Evolutionary conservation across 2,888 invertebrate species (phyloP), one percentile per base, ranked within the genome.

Genomic region (Uloborus plumipes): DNA sequence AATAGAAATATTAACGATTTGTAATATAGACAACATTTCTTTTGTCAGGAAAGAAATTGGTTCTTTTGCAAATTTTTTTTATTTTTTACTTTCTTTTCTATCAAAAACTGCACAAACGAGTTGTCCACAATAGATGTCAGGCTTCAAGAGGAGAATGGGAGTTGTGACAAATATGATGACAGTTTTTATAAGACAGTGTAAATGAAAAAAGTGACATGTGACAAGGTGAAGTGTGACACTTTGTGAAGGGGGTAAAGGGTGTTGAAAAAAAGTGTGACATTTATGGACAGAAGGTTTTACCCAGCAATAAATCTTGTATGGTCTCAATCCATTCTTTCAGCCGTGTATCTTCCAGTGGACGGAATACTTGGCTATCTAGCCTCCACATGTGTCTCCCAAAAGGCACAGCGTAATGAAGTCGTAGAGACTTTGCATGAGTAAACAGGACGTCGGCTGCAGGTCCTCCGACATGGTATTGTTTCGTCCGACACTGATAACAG

Each of bases 341-440:
- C 50, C 26, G 65, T n/a, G 64, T 70, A 14, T 53, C 50, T 64
- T 81, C 72, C 16, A 74, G 13, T 16, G 85, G 84, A 7, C 61
- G 66, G n/a, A 85, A 78, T 4, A 78, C 50, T 39, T 71, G 55
- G 31, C 65, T 53, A 26, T 61, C 50, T 20, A 85, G 62, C 61
- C 65, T 85, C 84, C 83, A 85, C 50, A n/a, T 62, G 71, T 84
- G 82, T 59, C 71, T 76, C 9, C 85, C 84, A 71, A 47, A 64
- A 64, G 82, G 75, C 26, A 80, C 71, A 49, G 80, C 80, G 71
- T 64, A 82, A 62, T 85, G 84, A 31, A 85, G 18, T 39, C 74
- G 73, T 62, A 85, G 69, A 31, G 70, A 73, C 31, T 58, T 67
- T 15, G 79, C 72, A 59, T 80, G 66, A 14, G 59, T 16, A 26